phyloP scores from a whole-genome alignment of 2,888 invertebrate species.

The Chironomus riparius region DNA sequence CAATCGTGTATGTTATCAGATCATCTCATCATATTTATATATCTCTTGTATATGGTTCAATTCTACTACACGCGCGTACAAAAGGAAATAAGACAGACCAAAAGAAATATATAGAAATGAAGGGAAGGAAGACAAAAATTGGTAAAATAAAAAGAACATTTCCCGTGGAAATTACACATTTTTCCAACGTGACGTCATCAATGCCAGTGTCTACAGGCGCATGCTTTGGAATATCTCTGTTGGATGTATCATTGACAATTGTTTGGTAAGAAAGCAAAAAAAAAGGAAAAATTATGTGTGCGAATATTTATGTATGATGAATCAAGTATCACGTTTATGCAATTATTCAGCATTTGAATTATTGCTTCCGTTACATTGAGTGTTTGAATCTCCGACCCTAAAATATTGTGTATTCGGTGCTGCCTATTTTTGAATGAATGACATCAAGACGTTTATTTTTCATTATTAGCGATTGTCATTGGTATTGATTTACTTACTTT shows the following conservation, averaged over 20 bases:
- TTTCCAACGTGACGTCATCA: conserved; percentile 3
- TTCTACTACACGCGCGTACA: too few relatives aligned
- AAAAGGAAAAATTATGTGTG: too few relatives aligned
- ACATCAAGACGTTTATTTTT: not conserved
- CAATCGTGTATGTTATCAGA: not conserved
- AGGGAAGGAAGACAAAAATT: not conserved
- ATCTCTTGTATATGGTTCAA: not conserved
- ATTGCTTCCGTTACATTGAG: conserved; percentile 26
- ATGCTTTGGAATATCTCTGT: conserved; percentile 15
- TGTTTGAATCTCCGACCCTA: conserved; percentile 8
- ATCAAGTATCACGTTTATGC: conserved; percentile 27
- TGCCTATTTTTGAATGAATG: not conserved
- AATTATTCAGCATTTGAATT: conserved; percentile 26
- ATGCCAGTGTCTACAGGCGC: conserved; percentile 1
- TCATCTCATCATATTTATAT: not conserved
- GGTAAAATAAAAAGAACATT: not conserved
- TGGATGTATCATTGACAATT: not conserved
- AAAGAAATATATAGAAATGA: not conserved
- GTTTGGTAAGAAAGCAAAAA: not conserved
- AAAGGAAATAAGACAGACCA: not conserved
- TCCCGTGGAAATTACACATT: not conserved
- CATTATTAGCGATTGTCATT: not conserved
- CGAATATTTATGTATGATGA: not conserved
- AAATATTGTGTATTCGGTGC: conserved; percentile 20
- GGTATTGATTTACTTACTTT: not conserved